These are phyloP conservation scores for Sphyrna mokarran DNA, from an alignment of 2,113 vertebrate genomes.

Conservation along the genomic window DNA sequence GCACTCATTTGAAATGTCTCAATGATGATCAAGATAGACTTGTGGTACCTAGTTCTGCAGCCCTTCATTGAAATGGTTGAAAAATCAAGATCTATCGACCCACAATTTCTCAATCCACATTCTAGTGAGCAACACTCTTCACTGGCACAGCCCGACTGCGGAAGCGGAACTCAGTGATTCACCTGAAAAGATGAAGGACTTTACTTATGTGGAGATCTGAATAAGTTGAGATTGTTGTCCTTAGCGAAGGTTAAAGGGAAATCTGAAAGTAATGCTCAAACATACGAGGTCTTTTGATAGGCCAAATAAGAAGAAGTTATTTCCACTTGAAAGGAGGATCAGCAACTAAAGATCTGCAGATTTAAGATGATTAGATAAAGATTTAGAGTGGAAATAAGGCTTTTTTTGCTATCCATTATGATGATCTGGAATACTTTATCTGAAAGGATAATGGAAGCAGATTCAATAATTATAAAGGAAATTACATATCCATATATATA, in stretches of 20 bases:
- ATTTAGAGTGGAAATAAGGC: neutral
- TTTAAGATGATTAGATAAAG: neutral
- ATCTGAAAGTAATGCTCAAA: neutral
- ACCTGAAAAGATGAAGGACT: neutral
- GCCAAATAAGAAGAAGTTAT: too few species aligned
- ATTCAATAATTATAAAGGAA: neutral
- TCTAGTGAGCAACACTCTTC: neutral
- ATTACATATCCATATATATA: neutral
- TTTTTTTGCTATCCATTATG: neutral
- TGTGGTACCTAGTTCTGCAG: neutral
- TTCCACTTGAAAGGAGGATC: neutral
- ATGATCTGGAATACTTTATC: neutral
- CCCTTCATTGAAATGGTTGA: neutral
- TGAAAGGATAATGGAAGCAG: neutral
- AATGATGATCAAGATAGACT: neutral
- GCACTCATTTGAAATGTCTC: too few species aligned
- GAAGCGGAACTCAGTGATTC: neutral
- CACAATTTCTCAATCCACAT: neutral
- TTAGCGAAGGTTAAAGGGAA: neutral
- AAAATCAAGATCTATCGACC: neutral
- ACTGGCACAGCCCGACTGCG: neutral
- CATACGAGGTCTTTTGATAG: neutral
- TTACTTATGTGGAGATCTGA: neutral
- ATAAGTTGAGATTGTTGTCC: too few species aligned
- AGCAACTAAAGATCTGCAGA: neutral